Conservation (phyloP, 2,797 vertebrate species). For the Mormyrus hasselquistii region DNA sequence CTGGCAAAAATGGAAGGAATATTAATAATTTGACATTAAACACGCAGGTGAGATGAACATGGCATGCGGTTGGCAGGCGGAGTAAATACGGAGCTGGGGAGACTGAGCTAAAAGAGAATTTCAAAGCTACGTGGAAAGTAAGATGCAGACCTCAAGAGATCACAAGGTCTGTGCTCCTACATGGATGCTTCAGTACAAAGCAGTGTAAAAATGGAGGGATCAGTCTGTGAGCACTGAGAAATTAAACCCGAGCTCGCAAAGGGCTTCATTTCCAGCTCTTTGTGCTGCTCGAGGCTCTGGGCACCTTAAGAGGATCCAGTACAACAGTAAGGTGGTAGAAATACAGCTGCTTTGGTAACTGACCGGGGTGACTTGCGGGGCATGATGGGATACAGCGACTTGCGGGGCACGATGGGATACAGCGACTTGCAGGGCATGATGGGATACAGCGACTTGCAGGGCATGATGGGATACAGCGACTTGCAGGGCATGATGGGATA, state of each 20-base stretch:
- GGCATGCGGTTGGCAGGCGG: not conserved
- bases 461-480: no score
- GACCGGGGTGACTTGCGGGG: not conserved
- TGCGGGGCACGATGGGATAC: no score
- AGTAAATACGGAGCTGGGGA: not conserved
- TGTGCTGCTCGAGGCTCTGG: not conserved
- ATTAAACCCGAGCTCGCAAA: not conserved
- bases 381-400: no score
- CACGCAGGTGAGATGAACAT: not conserved
- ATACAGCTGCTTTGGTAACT: not conserved
- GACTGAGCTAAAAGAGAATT: not conserved
- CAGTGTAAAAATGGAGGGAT: not conserved
- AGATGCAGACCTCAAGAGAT: not conserved
- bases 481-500: not conserved
- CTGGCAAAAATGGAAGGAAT: not conserved
- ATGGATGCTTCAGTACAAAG: not conserved
- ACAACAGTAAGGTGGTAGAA: not conserved
- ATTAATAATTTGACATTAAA: not conserved
- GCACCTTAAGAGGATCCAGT: not conserved
- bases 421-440: no score
- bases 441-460: no score
- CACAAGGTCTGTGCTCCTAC: not conserved
- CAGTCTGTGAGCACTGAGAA: not conserved
- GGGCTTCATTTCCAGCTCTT: not conserved
- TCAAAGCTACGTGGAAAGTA: not conserved